A percentile compares a stretch with the other conserved stretches of the same genome.
Conservation (phyloP, 2,888 invertebrate genomes). For the Agrotis puta region DNA sequence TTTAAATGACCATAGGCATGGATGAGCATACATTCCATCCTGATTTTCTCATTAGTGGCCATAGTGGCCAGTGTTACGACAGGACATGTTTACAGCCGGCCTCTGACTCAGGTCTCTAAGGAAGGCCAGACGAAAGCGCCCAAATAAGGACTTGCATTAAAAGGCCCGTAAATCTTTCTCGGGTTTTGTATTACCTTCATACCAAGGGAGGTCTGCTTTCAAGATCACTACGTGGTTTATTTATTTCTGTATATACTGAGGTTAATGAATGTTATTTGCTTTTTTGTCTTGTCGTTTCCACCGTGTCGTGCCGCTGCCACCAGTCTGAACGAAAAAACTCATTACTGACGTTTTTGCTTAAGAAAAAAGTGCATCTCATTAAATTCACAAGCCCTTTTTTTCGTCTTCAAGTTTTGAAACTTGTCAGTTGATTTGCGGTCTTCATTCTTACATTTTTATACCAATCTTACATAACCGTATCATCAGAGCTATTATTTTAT, state of each 20-base stretch:
- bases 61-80: constrained; percentile 35
- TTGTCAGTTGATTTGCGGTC: background rate
- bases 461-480: background rate
- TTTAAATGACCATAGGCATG: constrained; percentile 14
- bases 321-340: background rate
- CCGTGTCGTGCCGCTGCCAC: background rate
- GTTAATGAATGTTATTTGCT: background rate
- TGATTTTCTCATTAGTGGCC: constrained; percentile 51
- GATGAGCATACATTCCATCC: constrained; percentile 29
- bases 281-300: background rate
- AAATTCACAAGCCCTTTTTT: constrained; percentile 5
- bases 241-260: constrained; percentile 15
- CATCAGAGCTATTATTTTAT: constrained; percentile 17
- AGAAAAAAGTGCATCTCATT: constrained; percentile 17
- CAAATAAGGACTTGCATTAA: constrained; percentile 73
- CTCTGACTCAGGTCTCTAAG: constrained; percentile 71
- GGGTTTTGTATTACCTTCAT: constrained; percentile 67
- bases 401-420: background rate
- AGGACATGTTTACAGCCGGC: constrained; percentile 32
- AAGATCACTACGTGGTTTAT: constrained; percentile 27
- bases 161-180: constrained; percentile 60
- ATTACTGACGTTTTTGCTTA: background rate
- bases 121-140: constrained; percentile 81
- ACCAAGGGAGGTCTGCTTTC: constrained; percentile 44
- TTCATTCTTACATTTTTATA: background rate